Conservation (phyloP, 2,888 invertebrate species). For the Chrysolina americana region DNA sequence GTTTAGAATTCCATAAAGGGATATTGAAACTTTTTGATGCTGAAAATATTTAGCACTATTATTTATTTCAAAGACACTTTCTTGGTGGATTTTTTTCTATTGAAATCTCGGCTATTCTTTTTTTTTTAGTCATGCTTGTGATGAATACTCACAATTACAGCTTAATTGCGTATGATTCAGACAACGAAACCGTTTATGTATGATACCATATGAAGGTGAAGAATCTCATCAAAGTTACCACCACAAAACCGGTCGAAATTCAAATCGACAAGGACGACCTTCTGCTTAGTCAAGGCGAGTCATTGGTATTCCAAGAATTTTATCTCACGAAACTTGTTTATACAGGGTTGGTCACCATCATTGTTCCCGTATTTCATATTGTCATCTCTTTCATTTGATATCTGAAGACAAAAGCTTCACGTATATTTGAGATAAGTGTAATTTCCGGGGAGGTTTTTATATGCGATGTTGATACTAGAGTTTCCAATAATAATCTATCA, state of each 20-base stretch:
- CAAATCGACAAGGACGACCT: neutral
- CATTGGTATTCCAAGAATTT: conserved; percentile 5
- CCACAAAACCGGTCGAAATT: conserved; percentile 7
- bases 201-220: neutral
- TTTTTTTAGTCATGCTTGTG: neutral
- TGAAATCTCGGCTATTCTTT: neutral
- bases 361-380: too few species aligned
- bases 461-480: too few species aligned
- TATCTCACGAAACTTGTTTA: neutral
- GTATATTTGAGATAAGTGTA: too few species aligned
- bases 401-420: too few species aligned
- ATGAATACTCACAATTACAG: neutral
- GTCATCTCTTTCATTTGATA: too few species aligned
- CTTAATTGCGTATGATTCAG: neutral
- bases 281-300: conserved; percentile 11
- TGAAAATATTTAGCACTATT: too few species aligned
- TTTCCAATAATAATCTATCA: too few species aligned
- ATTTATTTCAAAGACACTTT: too few species aligned
- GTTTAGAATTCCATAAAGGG: too few species aligned
- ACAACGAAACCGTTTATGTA: neutral
- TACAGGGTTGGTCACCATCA: neutral
- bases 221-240: conserved; percentile 1
- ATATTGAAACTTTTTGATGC: too few species aligned
- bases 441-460: too few species aligned
- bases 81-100: neutral